Base-by-base conservation (phyloP, 2,113 vertebrate genomes). In the Calyptomena viridis region DNA sequence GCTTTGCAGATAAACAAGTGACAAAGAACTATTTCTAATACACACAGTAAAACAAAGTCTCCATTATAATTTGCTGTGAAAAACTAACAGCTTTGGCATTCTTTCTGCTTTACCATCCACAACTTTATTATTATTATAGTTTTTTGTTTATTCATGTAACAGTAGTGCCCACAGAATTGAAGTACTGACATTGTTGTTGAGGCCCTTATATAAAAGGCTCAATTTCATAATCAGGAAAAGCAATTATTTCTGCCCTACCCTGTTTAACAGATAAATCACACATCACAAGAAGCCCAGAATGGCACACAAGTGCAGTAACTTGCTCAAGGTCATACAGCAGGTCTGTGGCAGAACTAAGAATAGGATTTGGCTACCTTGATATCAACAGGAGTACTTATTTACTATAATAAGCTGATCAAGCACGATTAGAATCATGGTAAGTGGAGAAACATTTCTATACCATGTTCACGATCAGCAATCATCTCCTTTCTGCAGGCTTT, bases 21-120 rank as follows among this genome's bases (percentile, higher is more conserved):
- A 30, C 25, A 89, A 52, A 87, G 4, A 95, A 71, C 37, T 66
- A 69, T 68, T 97, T 94, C 35, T 71, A 87, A 89, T 35, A 95
- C 30, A 68, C 50, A 55, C 33, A 60, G 28, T 39, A 84, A 93
- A 52, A 91, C 47, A 75, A 73, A 94, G 49, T 76, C 9, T 77
- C 77, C 23, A 68, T 89, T 93, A 75, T 12, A 33, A 25, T 47
- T 56, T 12, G 9, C 64, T 67, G 37, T 15, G 73, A 77, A 87
- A 97, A 88, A 77, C 72, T 33, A 83, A 63, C 12, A 83, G 14
- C 69, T 96, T 55, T 75, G 58, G 40, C 62, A 89, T 42, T 87
- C 27, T 28, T 78, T 89, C n/a, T 52, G n/a, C 49, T 88, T 40
- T 87, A 92, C 46, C 37, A 79, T 52, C 46, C 75, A 83, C 53